Percentiles rank a stretch among this genome's conserved stretches.
phyloP scores from a whole-genome alignment of 1,140 invertebrate genomes.

The Bombus vancouverensis region DNA sequence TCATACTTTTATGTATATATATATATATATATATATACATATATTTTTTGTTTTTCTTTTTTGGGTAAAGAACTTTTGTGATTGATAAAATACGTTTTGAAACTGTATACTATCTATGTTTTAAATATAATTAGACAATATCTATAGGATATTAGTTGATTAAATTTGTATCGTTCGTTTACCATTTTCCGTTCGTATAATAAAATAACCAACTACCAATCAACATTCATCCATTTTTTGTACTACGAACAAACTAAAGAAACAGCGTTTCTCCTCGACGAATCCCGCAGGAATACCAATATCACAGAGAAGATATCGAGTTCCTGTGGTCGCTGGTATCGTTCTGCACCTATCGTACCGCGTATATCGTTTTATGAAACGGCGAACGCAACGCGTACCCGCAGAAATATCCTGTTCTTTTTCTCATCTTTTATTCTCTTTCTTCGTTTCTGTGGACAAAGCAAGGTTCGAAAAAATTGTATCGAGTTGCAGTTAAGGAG shows the following conservation, averaged over 20 bases:
- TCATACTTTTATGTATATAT: background rate
- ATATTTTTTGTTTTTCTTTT: too few relatives aligned
- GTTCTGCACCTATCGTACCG: background rate
- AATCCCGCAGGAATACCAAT: background rate
- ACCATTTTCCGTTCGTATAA: background rate
- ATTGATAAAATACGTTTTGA: too few relatives aligned
- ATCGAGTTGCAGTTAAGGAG: background rate
- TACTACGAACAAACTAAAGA: background rate
- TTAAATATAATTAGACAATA: too few relatives aligned
- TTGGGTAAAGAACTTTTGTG: too few relatives aligned
- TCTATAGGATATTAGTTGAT: too few relatives aligned
- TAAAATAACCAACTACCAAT: background rate
- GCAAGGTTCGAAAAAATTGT: background rate
- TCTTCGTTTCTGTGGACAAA: background rate
- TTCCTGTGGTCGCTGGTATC: conserved; percentile 42
- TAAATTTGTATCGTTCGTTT: background rate
- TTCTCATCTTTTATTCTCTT: too few relatives aligned
- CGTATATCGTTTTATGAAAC: conserved; percentile 39
- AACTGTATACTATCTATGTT: too few relatives aligned
- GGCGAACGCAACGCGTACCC: conserved; percentile 2
- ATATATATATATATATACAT: too few relatives aligned
- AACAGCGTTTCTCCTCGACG: background rate
- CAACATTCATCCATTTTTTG: conserved; percentile 4
- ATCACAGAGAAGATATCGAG: conserved; percentile 33
- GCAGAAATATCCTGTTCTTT: background rate